These are phyloP conservation scores for Sciurus niger DNA, from an alignment of 2,113 vertebrate species.

Conservation along the genomic window DNA sequence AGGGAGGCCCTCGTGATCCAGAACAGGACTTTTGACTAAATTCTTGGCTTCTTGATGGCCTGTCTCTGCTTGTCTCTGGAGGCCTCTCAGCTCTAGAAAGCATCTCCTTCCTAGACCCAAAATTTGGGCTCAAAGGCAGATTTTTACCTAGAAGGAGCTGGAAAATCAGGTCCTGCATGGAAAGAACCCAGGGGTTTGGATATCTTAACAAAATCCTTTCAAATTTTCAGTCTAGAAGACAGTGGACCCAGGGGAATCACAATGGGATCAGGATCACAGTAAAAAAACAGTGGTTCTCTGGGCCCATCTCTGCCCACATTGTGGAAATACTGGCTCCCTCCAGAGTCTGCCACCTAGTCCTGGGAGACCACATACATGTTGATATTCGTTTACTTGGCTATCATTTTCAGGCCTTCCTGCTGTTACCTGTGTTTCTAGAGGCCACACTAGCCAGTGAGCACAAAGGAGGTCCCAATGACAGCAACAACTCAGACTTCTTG, in stretches of 20 bases:
- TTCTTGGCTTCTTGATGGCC: neutral
- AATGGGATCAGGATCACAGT: neutral
- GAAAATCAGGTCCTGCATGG: neutral
- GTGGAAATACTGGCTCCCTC: neutral
- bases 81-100: slow-evolving; percentile 12
- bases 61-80: neutral
- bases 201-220: neutral
- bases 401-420: neutral
- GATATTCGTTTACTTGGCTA: neutral
- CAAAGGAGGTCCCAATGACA: neutral
- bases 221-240: neutral
- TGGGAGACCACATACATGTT: too few species aligned
- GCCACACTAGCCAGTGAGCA: neutral
- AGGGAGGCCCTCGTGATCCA: neutral
- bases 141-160: neutral
- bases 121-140: neutral
- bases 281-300: neutral
- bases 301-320: neutral
- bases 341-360: neutral
- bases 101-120: slow-evolving; percentile 9
- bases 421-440: neutral
- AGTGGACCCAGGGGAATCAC: neutral
- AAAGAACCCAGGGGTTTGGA: neutral
- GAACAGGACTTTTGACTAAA: neutral
- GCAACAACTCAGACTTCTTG: neutral